These are phyloP conservation scores for Colinus virginianus DNA, from an alignment of 2,113 vertebrate genomes.

Conservation along the genomic window DNA sequence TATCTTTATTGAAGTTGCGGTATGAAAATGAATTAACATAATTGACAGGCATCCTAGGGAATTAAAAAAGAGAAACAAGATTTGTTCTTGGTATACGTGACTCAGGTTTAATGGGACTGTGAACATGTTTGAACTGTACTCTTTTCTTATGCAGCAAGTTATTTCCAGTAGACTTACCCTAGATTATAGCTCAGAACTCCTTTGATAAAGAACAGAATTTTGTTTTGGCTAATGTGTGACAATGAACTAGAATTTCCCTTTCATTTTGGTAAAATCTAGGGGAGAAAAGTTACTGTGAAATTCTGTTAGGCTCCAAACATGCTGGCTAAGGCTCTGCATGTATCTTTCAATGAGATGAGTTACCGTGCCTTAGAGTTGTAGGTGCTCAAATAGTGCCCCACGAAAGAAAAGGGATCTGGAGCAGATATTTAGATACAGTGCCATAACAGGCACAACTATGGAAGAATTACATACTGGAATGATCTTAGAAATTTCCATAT, in stretches of 20 bases:
- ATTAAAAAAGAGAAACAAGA: background rate
- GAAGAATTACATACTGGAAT: background rate
- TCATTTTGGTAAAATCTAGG: background rate
- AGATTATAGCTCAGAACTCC: background rate
- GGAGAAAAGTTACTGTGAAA: background rate
- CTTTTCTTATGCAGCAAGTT: background rate
- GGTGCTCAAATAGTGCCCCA: background rate
- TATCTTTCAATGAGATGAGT: background rate
- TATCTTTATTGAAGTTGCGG: slow-evolving; percentile 20
- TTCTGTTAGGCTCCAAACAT: background rate
- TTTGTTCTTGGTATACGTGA: background rate
- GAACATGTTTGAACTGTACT: background rate
- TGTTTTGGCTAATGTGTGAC: background rate
- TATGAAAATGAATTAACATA: background rate
- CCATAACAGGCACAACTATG: background rate
- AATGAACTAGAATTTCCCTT: background rate
- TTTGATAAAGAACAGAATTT: background rate
- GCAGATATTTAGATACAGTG: rapidly evolving
- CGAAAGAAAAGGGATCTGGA: background rate
- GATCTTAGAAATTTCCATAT: background rate
- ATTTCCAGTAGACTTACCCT: background rate
- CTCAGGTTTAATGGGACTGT: background rate
- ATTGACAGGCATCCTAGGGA: background rate
- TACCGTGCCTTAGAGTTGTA: background rate
- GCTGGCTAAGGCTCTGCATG: background rate